phyloP scores from a whole-genome alignment of 2,888 invertebrate genomes.

The Chrysina gloriosa region DNA sequence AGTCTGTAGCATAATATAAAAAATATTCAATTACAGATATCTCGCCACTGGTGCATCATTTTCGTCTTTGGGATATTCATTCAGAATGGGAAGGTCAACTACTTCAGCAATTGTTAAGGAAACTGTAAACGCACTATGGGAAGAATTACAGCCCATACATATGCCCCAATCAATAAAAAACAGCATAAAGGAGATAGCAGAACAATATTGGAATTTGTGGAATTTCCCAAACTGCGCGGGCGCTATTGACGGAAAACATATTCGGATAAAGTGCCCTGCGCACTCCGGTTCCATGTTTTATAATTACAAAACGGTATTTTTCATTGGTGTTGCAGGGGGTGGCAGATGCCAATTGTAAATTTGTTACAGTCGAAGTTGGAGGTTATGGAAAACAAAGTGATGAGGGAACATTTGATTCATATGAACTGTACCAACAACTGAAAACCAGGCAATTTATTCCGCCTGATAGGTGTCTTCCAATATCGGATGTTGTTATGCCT shows the following conservation, averaged over 20 bases:
- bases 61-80: no score
- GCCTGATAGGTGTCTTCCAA: background rate
- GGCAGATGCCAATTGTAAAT: slow-evolving; percentile 31
- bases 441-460: slow-evolving; percentile 19
- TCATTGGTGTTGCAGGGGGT: slow-evolving; percentile 13
- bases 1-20: no score
- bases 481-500: slow-evolving; percentile 1
- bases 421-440: background rate
- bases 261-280: no score
- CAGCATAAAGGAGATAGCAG: slow-evolving; percentile 36
- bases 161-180: slow-evolving; percentile 41
- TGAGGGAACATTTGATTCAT: slow-evolving; percentile 15
- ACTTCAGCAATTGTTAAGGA: no score
- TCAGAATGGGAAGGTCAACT: no score
- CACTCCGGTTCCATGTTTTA: slow-evolving; percentile 27
- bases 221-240: slow-evolving; percentile 26
- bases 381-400: slow-evolving; percentile 36
- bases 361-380: slow-evolving; percentile 12
- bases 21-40: slow-evolving; percentile 42
- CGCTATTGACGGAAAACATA: no score
- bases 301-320: slow-evolving; percentile 36
- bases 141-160: slow-evolving; percentile 40
- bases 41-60: slow-evolving; percentile 14
- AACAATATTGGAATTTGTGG: slow-evolving; percentile 38
- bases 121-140: no score